Base-by-base conservation (phyloP, 2,888 invertebrate species). In the Quadriops clusia region DNA sequence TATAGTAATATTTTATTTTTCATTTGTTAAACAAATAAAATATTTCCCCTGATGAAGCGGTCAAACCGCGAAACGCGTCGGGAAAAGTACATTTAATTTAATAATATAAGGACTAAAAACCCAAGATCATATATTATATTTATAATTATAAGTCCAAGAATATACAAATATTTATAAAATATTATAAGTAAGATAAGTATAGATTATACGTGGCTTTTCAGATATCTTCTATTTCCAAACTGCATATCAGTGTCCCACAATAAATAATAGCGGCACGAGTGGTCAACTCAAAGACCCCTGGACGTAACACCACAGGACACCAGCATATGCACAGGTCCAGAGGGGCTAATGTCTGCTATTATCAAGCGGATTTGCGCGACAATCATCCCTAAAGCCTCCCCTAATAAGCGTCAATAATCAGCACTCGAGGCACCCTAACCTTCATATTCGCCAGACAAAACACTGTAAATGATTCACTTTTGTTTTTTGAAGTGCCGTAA, bases 381-480 rank as follows among this genome's bases (percentile, higher is more conserved):
- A 37, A 25, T 42, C 34, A 24, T 17, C 40, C 44, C 25, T 40
- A 46, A 41, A 39, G 25, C 26, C 24, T 23, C 28, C 31, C 30
- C 16, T 17, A 10, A 16, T 26, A 26, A 16, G 15, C 26, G 26
- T 3, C 6, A 9, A n/a, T 1, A 14, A 32, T 32, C 16, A 17
- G 25, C 30, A 21, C 15, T 17, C 13, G 11, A 11, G 14, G 21
- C 31, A 30, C 39, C 35, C 37, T 24, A 30, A 29, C 18, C 6
- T 17, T 16, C 25, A 9, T 15, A 16, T 25, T 16, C 16, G 25
- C 34, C 50, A 54, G 54, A 57, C 53, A 54, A 53, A 54, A 55
- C 56, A 55, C 50, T 54, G 55, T 58, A 57, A 51, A 56, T 55
- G 56, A 55, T 58, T 57, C 54, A 53, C 57, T 57, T 56, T 59